phyloP scores from a whole-genome alignment of 92 coral and sea anemone species.

The Palythoa grandis region DNA sequence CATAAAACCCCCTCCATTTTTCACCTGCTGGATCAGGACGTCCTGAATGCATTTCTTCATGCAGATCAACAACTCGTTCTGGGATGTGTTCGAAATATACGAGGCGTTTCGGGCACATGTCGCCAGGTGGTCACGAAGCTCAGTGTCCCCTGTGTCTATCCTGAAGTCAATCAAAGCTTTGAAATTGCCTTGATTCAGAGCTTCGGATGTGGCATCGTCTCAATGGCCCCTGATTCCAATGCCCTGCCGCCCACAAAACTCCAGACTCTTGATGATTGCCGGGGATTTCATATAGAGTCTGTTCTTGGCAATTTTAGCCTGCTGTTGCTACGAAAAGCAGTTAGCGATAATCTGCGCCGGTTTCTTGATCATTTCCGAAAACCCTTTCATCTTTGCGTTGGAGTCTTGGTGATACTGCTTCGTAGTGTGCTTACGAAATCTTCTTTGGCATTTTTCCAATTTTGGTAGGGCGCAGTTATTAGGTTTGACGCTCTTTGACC shows the following conservation, averaged over 20 bases:
- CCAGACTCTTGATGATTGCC: not conserved
- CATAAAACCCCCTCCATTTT: not conserved
- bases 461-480: not conserved
- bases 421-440: not conserved
- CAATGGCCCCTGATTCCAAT: not conserved
- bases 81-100: not conserved
- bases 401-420: not conserved
- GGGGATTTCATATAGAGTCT: not conserved
- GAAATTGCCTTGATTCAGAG: not conserved
- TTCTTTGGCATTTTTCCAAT: slow-evolving; percentile 13
- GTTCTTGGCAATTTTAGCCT: not conserved
- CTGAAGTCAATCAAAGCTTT: not conserved
- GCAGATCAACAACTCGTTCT: not conserved
- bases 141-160: not conserved
- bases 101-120: not conserved
- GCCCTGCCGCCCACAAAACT: not conserved
- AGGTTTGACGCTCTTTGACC: slow-evolving; percentile 37
- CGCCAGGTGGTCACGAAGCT: not conserved
- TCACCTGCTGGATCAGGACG: not conserved
- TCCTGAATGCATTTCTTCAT: not conserved
- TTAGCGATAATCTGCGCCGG: not conserved
- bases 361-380: not conserved
- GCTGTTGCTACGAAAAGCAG: not conserved
- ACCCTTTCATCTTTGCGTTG: not conserved
- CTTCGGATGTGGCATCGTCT: not conserved